A percentile compares a stretch with the other conserved stretches of the same genome.
Evolutionary conservation across 2,888 invertebrate species (phyloP).

Genomic region (Parnassius mnemosyne): DNA sequence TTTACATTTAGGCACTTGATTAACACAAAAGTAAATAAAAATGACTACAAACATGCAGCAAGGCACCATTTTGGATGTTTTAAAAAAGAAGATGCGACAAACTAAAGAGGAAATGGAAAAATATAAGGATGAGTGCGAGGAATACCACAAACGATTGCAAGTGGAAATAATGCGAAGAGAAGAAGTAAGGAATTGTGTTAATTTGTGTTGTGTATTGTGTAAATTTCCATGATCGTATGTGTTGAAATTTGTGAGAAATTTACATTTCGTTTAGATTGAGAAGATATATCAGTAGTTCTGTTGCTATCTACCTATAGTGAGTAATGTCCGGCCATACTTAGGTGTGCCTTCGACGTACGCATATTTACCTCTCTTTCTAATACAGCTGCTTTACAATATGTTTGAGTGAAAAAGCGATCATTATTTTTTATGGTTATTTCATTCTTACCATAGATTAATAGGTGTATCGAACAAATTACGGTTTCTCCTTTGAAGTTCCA

Average conservation of each 20-base stretch:
- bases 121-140: slow-evolving; percentile 98
- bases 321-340: slow-evolving; percentile 80
- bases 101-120: slow-evolving; percentile 99
- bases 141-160: slow-evolving; percentile 96
- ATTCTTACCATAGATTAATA: slow-evolving; percentile 51
- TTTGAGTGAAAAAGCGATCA: slow-evolving; percentile 62
- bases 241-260: slow-evolving; percentile 48
- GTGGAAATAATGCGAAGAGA: slow-evolving; percentile 97
- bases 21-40: slow-evolving; percentile 74
- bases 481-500: slow-evolving; percentile 34
- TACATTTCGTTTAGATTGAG: slow-evolving; percentile 46
- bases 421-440: slow-evolving; percentile 56
- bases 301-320: slow-evolving; percentile 78
- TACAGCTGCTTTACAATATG: slow-evolving; percentile 50
- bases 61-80: slow-evolving; percentile 96
- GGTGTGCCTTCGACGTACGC: slow-evolving; percentile 80
- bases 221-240: slow-evolving; percentile 42
- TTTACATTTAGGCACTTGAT: slow-evolving; percentile 64
- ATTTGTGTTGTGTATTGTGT: slow-evolving; percentile 63
- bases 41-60: slow-evolving; percentile 95
- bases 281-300: slow-evolving; percentile 59
- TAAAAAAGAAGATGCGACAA: slow-evolving; percentile 99
- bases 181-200: slow-evolving; percentile 91
- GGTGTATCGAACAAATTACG: slow-evolving; percentile 46
- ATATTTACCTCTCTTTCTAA: slow-evolving; percentile 74